phyloP scores from a whole-genome alignment of 1,140 invertebrate species.

The Dendroctonus ponderosae region DNA sequence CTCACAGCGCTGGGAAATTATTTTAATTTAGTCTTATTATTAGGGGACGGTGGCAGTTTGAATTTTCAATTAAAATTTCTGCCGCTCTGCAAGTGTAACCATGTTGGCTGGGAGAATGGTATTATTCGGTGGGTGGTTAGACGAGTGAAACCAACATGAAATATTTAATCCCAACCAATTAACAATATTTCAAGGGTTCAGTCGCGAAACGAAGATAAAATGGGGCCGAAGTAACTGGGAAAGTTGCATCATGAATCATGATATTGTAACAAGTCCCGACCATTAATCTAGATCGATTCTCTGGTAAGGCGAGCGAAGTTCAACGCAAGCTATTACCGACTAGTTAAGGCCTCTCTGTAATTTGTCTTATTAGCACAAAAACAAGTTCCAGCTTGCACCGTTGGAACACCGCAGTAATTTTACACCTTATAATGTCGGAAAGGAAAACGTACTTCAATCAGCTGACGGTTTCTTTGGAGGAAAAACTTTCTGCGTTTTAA shows the following conservation, averaged over 20 bases:
- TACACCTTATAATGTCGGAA: slow-evolving; percentile 8
- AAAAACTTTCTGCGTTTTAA: too few species aligned
- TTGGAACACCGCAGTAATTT: slow-evolving; percentile 6
- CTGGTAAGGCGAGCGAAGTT: slow-evolving; percentile 18
- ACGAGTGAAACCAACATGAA: not conserved
- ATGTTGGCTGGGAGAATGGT: not conserved
- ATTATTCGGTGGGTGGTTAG: not conserved
- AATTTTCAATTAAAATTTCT: slow-evolving; percentile 21
- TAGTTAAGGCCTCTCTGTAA: slow-evolving; percentile 24
- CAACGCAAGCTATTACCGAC: slow-evolving; percentile 21
- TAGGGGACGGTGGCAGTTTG: slow-evolving; percentile 13
- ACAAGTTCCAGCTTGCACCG: not conserved
- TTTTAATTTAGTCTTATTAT: slow-evolving; percentile 16
- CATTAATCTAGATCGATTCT: slow-evolving; percentile 17
- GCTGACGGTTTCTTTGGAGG: too few species aligned
- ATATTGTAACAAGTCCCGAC: slow-evolving; percentile 4
- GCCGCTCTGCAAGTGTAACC: not conserved
- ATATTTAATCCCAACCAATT: slow-evolving; percentile 4
- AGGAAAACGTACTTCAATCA: too few species aligned
- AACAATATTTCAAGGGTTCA: slow-evolving; percentile 13
- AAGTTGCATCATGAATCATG: slow-evolving; percentile 13
- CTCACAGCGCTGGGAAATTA: slow-evolving; percentile 3
- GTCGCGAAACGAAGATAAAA: slow-evolving; percentile 12
- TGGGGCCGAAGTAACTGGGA: not conserved
- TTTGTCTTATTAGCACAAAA: slow-evolving; percentile 26